Evolutionary conservation across 2,888 invertebrate genomes (phyloP).

Genomic region (Endomychus coccineus): DNA sequence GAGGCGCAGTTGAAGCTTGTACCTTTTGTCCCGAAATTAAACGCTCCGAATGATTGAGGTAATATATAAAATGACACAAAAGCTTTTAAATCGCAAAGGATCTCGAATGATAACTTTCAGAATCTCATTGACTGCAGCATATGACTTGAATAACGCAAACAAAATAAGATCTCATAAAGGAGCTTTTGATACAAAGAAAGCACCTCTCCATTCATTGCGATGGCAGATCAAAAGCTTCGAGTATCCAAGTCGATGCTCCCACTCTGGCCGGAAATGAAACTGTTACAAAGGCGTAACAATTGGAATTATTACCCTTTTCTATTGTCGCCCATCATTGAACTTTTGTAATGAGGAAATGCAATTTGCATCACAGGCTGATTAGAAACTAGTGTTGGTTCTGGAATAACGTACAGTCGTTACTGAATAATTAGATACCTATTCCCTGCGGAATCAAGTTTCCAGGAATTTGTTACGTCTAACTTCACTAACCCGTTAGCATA

Average conservation of each 20-base stretch:
- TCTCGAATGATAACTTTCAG: no score
- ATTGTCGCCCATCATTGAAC: conserved; percentile 25
- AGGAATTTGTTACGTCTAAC: no score
- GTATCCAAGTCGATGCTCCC: conserved; percentile 27
- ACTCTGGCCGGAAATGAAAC: conserved; percentile 35
- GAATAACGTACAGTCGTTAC: background rate
- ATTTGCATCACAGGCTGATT: conserved; percentile 23
- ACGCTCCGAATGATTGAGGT: no score
- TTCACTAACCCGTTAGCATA: no score
- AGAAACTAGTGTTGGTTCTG: background rate
- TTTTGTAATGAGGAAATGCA: conserved; percentile 38
- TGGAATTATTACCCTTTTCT: conserved; percentile 31
- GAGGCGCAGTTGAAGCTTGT: no score
- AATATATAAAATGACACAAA: no score
- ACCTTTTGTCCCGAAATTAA: no score
- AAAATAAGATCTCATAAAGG: conserved; percentile 27
- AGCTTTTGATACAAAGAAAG: conserved; percentile 21
- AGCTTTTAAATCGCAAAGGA: no score
- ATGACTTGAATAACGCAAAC: no score
- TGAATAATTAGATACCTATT: background rate
- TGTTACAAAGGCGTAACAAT: conserved; percentile 36
- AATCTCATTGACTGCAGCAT: no score
- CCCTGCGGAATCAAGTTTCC: no score
- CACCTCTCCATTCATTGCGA: conserved; percentile 25
- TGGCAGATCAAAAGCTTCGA: conserved; percentile 28